phyloP scores from a whole-genome alignment of 2,113 vertebrate species.

The Zingel zingel region DNA sequence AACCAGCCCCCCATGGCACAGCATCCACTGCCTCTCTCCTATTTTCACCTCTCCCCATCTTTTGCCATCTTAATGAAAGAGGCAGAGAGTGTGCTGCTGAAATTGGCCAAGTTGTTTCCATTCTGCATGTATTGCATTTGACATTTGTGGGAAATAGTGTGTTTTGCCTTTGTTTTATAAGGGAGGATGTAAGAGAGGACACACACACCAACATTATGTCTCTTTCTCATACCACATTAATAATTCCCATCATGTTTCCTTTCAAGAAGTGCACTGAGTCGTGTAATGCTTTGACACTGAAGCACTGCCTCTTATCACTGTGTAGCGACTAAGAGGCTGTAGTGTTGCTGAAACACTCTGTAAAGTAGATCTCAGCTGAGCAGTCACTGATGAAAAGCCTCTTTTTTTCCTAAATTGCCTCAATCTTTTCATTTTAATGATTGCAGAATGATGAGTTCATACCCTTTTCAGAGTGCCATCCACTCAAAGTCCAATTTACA shows the following conservation, averaged over 20 bases:
- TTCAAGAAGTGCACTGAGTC: constrained; percentile 57
- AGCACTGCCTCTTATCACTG: constrained; percentile 43
- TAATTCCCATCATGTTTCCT: constrained; percentile 64
- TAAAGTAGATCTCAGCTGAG: constrained; percentile 46
- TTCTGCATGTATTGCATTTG: constrained; percentile 19
- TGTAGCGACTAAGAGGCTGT: constrained; percentile 31
- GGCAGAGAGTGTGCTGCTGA: background rate
- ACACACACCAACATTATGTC: background rate
- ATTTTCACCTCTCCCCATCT: background rate
- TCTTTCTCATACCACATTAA: constrained; percentile 43
- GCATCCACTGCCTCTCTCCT: constrained; percentile 13
- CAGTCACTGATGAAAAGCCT: constrained; percentile 48
- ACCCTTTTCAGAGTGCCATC: background rate
- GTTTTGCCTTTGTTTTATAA: constrained; percentile 25
- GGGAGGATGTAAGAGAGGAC: constrained; percentile 2
- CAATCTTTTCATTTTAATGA: constrained; percentile 31
- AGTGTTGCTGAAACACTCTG: constrained; percentile 17
- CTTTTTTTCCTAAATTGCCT: constrained; percentile 29
- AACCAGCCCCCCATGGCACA: constrained; percentile 2
- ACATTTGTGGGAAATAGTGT: constrained; percentile 30
- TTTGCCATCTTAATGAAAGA: constrained; percentile 16
- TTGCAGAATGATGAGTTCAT: constrained; percentile 21
- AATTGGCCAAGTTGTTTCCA: constrained; percentile 46
- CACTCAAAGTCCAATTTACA: background rate
- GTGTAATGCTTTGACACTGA: constrained; percentile 59